These are phyloP conservation scores for Ganaspis brasiliensis DNA, from an alignment of 2,888 invertebrate genomes.

Conservation along the genomic window DNA sequence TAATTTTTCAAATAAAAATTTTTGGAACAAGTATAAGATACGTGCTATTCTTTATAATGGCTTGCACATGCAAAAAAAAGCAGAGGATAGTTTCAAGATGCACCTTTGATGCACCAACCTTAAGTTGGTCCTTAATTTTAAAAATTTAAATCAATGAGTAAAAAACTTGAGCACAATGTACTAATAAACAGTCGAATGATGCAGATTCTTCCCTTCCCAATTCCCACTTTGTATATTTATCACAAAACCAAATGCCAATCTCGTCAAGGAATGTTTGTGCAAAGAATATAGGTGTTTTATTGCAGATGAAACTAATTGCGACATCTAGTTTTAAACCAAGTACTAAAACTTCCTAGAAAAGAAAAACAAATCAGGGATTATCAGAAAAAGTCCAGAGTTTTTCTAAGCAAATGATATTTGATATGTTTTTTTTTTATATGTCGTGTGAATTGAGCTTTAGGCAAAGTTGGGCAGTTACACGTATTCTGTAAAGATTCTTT, in stretches of 20 bases:
- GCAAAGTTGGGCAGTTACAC: too few relatives aligned
- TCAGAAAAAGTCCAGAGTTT: too few relatives aligned
- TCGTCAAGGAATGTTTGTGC: too few relatives aligned
- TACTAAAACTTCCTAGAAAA: too few relatives aligned
- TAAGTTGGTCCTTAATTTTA: constrained; percentile 15
- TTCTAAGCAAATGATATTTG: too few relatives aligned
- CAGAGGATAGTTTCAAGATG: constrained; percentile 27
- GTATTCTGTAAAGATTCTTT: too few relatives aligned
- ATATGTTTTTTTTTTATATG: too few relatives aligned
- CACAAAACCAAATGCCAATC: background rate
- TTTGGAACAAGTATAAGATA: constrained; percentile 30
- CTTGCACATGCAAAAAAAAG: constrained; percentile 36
- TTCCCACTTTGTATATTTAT: background rate
- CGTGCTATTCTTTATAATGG: constrained; percentile 24
- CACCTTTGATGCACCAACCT: constrained; percentile 30
- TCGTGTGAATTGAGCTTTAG: too few relatives aligned
- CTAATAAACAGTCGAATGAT: background rate
- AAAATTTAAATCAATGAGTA: constrained; percentile 3
- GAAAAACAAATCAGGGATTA: too few relatives aligned
- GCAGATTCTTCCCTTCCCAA: constrained; percentile 5
- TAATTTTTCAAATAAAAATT: constrained; percentile 21
- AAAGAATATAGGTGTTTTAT: too few relatives aligned
- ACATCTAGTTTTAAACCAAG: too few relatives aligned
- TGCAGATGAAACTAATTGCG: too few relatives aligned
- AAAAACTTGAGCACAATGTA: constrained; percentile 6